A percentile compares a stretch with the other conserved stretches of the same genome.
phyloP scores from a whole-genome alignment of 2,797 vertebrate genomes.

The Lycodopsis pacificus region DNA sequence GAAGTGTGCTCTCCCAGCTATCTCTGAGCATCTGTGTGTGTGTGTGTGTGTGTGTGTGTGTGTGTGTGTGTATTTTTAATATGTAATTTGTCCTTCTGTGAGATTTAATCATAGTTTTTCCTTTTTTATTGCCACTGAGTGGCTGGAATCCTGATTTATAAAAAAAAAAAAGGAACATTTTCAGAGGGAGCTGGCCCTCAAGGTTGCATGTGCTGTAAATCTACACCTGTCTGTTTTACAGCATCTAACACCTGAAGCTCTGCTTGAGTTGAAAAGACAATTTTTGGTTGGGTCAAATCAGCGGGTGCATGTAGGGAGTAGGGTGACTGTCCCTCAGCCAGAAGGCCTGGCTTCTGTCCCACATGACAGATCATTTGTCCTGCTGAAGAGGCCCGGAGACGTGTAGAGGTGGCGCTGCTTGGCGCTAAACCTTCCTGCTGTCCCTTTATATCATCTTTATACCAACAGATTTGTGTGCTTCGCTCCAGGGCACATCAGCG shows the following conservation, averaged over 20 bases:
- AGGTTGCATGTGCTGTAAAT: neutral
- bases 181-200: neutral
- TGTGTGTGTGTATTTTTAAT: slow-evolving; percentile 28
- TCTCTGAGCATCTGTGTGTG: slow-evolving; percentile 26
- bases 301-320: neutral
- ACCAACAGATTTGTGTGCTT: neutral
- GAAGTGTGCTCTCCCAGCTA: slow-evolving; percentile 36
- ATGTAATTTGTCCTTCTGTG: slow-evolving; percentile 17
- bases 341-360: neutral
- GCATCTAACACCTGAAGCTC: neutral
- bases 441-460: neutral
- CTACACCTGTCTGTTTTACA: neutral
- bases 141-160: slow-evolving; percentile 16
- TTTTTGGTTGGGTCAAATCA: slow-evolving; percentile 15
- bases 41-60: slow-evolving; percentile 19
- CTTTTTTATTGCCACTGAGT: slow-evolving; percentile 1
- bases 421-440: slow-evolving; percentile 6
- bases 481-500: neutral
- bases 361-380: neutral
- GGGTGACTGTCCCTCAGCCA: neutral
- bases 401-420: neutral
- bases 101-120: neutral
- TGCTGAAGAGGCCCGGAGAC: slow-evolving; percentile 7
- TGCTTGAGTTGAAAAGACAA: neutral
- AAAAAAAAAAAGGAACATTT: neutral